Conservation (phyloP, 2,888 invertebrate species). For the Podotricha telesiphe region DNA sequence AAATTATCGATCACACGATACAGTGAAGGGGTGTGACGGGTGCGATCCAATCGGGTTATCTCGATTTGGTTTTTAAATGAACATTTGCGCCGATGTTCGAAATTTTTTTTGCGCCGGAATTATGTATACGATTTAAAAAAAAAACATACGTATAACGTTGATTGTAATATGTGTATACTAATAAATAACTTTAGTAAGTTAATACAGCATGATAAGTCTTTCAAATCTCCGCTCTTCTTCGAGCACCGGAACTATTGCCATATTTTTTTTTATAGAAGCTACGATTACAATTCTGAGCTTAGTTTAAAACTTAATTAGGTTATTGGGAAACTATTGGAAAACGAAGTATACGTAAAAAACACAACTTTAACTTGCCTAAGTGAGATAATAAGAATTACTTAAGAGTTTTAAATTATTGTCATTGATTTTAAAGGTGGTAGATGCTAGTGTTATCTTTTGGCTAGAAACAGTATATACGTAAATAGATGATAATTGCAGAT, state of each 20-base stretch:
- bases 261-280: constrained; percentile 53
- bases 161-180: constrained; percentile 83
- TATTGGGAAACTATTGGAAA: constrained; percentile 75
- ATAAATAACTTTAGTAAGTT: constrained; percentile 72
- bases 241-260: constrained; percentile 46
- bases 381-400: constrained; percentile 81
- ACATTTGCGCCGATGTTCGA: constrained; percentile 71
- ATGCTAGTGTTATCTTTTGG: constrained; percentile 77
- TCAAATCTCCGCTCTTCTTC: constrained; percentile 43
- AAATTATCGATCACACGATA: constrained; percentile 56
- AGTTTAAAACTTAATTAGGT: constrained; percentile 75
- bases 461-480: constrained; percentile 77
- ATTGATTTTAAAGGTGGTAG: constrained; percentile 79
- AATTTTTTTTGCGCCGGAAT: constrained; percentile 78
- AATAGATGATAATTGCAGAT: constrained; percentile 68
- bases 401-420: constrained; percentile 82
- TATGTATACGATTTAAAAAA: constrained; percentile 81
- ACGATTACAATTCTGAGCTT: constrained; percentile 71
- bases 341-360: constrained; percentile 83
- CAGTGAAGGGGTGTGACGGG: constrained; percentile 80
- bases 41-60: constrained; percentile 49
- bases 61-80: constrained; percentile 53
- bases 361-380: constrained; percentile 84
- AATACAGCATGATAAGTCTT: constrained; percentile 54
- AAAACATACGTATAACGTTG: constrained; percentile 82